These are phyloP conservation scores for Trichogramma evanescens DNA, from an alignment of 2,888 invertebrate species.

Conservation along the genomic window DNA sequence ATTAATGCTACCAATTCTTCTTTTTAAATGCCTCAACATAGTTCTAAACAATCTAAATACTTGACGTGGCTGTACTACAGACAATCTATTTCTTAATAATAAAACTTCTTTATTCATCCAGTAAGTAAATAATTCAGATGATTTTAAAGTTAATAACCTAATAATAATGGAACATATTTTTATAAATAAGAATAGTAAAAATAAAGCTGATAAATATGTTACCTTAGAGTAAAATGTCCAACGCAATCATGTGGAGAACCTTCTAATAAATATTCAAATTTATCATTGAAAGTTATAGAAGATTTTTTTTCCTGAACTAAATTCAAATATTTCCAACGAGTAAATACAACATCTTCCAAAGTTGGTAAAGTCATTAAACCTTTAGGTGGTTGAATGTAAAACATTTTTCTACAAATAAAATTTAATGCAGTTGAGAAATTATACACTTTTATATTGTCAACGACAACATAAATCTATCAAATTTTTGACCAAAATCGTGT, in stretches of 20 bases:
- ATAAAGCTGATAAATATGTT: conserved; percentile 26
- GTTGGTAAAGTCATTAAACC: conserved; percentile 52
- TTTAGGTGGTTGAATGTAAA: conserved; percentile 54
- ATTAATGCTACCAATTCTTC: conserved; percentile 19
- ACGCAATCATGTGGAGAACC: conserved; percentile 55
- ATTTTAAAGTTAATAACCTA: conserved; percentile 38
- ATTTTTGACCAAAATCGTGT: too few species aligned
- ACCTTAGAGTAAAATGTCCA: conserved; percentile 55
- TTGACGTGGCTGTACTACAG: conserved; percentile 30
- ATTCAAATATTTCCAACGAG: conserved; percentile 52
- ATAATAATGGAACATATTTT: conserved; percentile 13
- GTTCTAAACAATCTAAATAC: conserved; percentile 36
- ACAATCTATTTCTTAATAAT: conserved; percentile 35
- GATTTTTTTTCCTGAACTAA: conserved; percentile 38
- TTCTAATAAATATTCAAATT: conserved; percentile 54
- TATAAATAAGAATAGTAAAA: neutral
- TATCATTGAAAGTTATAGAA: conserved; percentile 42
- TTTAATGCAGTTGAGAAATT: too few species aligned
- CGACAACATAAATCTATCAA: too few species aligned
- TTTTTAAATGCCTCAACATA: conserved; percentile 28
- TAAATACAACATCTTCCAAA: conserved; percentile 51
- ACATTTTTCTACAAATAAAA: conserved; percentile 39
- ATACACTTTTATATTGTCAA: too few species aligned
- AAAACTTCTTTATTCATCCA: conserved; percentile 36
- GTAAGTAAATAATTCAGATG: conserved; percentile 31